Base-by-base conservation (phyloP, 2,888 invertebrate genomes). In the Stenoptilia bipunctidactyla region DNA sequence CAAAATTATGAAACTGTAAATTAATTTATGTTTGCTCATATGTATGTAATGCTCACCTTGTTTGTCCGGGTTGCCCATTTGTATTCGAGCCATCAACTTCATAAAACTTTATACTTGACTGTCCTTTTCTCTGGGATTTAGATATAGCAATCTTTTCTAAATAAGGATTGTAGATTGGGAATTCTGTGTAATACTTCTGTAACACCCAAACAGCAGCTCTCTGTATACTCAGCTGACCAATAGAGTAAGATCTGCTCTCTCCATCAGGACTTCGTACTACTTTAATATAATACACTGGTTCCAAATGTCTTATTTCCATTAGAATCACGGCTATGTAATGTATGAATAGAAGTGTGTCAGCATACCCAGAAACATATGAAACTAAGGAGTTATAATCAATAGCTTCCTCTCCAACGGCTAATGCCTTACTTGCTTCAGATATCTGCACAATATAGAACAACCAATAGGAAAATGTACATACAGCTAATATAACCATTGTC, bases 391-490 rank as follows among this genome's bases (percentile, higher is more conserved):
- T 92, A 66, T 96, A 97, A 66, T 93, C 92, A 34, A 90, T 87
- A 8, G 91, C 91, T 70, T 91, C 90, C 58, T 93, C 92, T 0
- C 91, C 91, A 40, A 92, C 90, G 0, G 91, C 90, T 5, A 92
- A 88, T 40, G 93, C 92, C 69, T 91, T 89, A 0, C 92, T 90
- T 13, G 91, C 90, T 68, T 92, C 92, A 0, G 92, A 92, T 40
- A 91, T 89, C 74, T 98, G 94, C 38, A 98, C 97, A 56, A 95
- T 91, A 69, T 98, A 99, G 77, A 99, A 99, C 13, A 99, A 85
- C 98, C 99, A 99, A 79, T 96, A 98, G 2, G 97, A 93, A 75
- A 98, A 96, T 46, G 94, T 93, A 68, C 97, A 93, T 10, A 99
- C 90, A 33, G 96, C 89, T 27, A 97, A 89, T 40, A 98, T 88